phyloP scores from a whole-genome alignment of 1,140 invertebrate species.

The Diuraphis noxia region DNA sequence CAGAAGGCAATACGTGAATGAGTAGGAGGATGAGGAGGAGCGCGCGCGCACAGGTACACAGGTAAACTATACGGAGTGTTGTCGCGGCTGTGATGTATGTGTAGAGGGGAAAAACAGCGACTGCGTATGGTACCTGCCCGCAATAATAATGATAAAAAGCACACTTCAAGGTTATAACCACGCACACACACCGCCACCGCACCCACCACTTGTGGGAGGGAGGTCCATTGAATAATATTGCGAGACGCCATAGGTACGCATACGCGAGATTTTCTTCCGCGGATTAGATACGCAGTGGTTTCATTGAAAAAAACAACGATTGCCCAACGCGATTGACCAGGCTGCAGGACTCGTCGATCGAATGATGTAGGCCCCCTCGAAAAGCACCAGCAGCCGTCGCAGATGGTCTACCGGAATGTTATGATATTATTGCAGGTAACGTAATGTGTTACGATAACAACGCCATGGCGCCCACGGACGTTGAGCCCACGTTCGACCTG shows the following conservation, averaged over 20 bases:
- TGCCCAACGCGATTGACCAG: neutral
- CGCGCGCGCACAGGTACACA: neutral
- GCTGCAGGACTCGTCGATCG: neutral
- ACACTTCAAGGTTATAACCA: slow-evolving; percentile 7
- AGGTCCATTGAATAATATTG: slow-evolving; percentile 35
- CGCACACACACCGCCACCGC: slow-evolving; percentile 25
- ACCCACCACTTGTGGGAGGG: neutral
- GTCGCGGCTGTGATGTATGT: neutral
- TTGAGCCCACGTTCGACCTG: slow-evolving; percentile 1
- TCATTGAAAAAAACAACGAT: slow-evolving; percentile 40
- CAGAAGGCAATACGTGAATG: slow-evolving; percentile 43
- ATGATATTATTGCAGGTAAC: neutral
- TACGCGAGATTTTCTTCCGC: neutral
- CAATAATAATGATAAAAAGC: slow-evolving; percentile 27
- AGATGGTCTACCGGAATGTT: neutral
- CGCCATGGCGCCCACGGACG: slow-evolving; percentile 25
- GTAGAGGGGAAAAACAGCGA: neutral
- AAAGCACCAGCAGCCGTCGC: neutral
- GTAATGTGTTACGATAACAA: slow-evolving; percentile 22
- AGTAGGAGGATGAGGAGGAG: slow-evolving; percentile 50
- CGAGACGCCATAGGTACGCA: neutral
- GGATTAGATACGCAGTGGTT: neutral
- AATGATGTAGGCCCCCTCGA: neutral
- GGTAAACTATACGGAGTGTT: neutral
- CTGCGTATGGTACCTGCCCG: neutral